Percentiles rank a stretch among this genome's conserved stretches.
These are phyloP conservation scores for Neodiprion lecontei DNA, from an alignment of 1,140 invertebrate genomes.

Conservation along the genomic window DNA sequence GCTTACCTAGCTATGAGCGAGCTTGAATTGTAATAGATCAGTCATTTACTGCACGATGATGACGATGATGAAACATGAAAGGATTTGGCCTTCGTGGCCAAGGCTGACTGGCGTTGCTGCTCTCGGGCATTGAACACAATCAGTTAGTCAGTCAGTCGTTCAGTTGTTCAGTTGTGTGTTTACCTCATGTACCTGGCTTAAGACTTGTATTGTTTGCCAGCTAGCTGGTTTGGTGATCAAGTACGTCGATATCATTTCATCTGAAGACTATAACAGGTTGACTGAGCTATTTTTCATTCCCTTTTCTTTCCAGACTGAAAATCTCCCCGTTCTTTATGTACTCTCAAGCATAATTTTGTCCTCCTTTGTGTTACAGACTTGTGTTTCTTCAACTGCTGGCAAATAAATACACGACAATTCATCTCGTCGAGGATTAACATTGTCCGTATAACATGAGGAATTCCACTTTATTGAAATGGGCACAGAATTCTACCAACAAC, in stretches of 20 bases:
- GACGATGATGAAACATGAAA: conserved; percentile 48
- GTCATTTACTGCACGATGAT: conserved; percentile 7
- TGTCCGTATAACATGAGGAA: conserved; percentile 60
- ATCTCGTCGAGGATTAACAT: neutral
- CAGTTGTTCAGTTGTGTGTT: neutral
- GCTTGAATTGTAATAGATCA: neutral
- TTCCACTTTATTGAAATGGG: conserved; percentile 67
- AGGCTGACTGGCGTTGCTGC: conserved; percentile 33
- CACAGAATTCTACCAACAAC: conserved; percentile 65
- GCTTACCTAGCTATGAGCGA: neutral
- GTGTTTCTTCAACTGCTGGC: neutral
- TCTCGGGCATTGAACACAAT: conserved; percentile 6
- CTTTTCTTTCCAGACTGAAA: too few species aligned
- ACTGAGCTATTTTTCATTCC: neutral
- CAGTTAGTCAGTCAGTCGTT: neutral
- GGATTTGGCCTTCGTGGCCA: conserved; percentile 47
- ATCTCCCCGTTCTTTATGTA: too few species aligned
- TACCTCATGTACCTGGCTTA: too few species aligned
- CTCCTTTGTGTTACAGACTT: neutral
- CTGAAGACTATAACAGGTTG: neutral
- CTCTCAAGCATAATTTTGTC: too few species aligned
- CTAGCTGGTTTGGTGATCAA: too few species aligned
- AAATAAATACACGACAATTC: neutral
- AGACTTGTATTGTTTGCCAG: too few species aligned
- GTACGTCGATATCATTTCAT: too few species aligned